These are phyloP conservation scores for Thamnophis sirtalis DNA, from an alignment of 2,113 vertebrate genomes.

Conservation along the genomic window DNA sequence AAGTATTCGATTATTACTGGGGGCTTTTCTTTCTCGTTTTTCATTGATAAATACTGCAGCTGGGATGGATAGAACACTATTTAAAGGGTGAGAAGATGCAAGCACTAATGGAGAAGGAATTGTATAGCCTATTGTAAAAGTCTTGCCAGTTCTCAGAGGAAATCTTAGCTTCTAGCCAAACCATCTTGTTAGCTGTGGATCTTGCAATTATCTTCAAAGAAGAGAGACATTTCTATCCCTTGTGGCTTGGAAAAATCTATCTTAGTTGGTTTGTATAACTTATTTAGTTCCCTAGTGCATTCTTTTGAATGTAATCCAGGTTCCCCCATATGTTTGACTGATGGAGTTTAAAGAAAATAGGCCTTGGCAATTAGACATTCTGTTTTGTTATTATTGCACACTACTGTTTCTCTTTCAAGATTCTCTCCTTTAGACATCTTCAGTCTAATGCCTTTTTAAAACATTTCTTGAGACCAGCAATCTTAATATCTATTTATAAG, in stretches of 20 bases:
- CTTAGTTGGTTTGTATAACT: neutral
- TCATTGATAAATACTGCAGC: neutral
- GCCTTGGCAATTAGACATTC: neutral
- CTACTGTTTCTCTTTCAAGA: neutral
- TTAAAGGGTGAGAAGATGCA: neutral
- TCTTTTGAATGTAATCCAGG: neutral
- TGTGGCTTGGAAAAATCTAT: neutral
- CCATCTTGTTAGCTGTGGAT: neutral
- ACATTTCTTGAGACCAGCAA: neutral
- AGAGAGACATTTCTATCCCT: neutral
- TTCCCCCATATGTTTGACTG: neutral
- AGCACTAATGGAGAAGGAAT: neutral
- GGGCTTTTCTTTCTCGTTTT: neutral
- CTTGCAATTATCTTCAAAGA: neutral
- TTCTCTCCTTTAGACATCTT: neutral
- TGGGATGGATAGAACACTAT: neutral
- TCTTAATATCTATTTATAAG: neutral
- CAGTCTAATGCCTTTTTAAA: neutral
- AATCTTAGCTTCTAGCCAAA: neutral
- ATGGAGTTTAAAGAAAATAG: neutral
- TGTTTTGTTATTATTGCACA: conserved; percentile 8
- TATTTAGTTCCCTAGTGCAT: neutral
- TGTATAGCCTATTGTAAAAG: neutral
- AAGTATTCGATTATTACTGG: neutral
- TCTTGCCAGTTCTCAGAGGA: neutral